phyloP scores from a whole-genome alignment of 2,113 vertebrate species.

The Verasper variegatus region DNA sequence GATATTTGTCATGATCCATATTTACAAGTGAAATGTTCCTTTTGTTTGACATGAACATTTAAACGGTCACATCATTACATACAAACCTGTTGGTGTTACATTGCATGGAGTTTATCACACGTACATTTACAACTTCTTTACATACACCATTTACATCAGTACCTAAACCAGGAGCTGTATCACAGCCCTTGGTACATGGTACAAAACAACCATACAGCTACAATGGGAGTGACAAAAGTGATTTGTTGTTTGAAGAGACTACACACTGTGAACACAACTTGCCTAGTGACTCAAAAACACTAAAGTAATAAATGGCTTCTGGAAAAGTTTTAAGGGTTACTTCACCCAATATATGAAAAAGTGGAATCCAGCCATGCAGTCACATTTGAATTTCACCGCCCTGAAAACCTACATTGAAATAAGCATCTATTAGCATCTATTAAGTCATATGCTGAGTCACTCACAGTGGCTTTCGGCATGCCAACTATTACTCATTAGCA shows the following conservation, averaged over 20 bases:
- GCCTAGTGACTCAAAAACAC: constrained; percentile 8
- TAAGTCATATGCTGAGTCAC: too few relatives aligned
- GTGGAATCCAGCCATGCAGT: not conserved
- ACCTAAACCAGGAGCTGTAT: constrained; percentile 58
- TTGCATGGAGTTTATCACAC: constrained; percentile 65
- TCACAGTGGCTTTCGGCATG: too few relatives aligned
- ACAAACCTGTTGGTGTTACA: constrained; percentile 58
- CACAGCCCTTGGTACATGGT: constrained; percentile 46
- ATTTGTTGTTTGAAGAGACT: constrained; percentile 25
- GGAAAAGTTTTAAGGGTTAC: constrained; percentile 12
- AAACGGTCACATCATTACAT: constrained; percentile 45
- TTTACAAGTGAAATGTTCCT: constrained; percentile 65
- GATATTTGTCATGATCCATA: constrained; percentile 44
- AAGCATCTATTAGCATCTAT: too few relatives aligned
- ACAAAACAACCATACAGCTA: constrained; percentile 50
- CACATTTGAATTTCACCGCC: not conserved
- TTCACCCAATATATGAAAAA: not conserved
- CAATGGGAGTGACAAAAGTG: constrained; percentile 63
- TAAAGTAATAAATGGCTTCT: constrained; percentile 13
- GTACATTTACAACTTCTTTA: constrained; percentile 70
- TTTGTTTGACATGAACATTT: constrained; percentile 54
- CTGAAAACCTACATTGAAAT: not conserved
- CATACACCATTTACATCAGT: constrained; percentile 68
- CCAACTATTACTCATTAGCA: too few relatives aligned
- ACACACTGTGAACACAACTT: constrained; percentile 24